Conservation (phyloP, 2,113 vertebrate genomes). For the Psilopsiagon aurifrons region DNA sequence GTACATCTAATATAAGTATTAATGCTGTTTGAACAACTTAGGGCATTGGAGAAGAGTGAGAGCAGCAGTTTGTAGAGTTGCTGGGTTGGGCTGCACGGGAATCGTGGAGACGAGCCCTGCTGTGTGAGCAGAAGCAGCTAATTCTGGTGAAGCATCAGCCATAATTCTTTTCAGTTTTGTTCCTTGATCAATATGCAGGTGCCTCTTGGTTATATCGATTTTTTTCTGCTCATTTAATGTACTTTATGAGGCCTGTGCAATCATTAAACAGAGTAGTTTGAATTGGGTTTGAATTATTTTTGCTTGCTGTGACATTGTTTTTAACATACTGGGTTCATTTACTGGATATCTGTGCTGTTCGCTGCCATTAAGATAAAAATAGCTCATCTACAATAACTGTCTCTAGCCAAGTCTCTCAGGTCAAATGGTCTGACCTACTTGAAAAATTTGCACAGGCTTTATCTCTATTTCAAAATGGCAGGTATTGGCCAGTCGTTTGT, state of each 20-base stretch:
- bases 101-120: background rate
- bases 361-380: background rate
- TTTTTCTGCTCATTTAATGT: conserved; percentile 33
- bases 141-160: background rate
- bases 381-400: background rate
- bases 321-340: background rate
- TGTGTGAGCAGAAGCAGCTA: background rate
- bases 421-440: background rate
- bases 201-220: background rate
- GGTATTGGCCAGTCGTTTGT: background rate
- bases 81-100: background rate
- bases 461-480: background rate
- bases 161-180: background rate
- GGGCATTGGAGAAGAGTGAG: background rate
- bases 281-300: conserved; percentile 39
- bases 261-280: conserved; percentile 11
- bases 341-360: background rate
- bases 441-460: background rate
- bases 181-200: conserved; percentile 14
- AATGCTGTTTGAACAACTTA: background rate
- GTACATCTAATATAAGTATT: background rate
- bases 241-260: background rate
- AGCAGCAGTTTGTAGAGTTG: background rate
- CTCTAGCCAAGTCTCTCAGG: background rate
- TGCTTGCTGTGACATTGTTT: background rate